These are phyloP conservation scores for Sylvilagus bachmani DNA, from an alignment of 2,113 vertebrate species.

Conservation along the genomic window DNA sequence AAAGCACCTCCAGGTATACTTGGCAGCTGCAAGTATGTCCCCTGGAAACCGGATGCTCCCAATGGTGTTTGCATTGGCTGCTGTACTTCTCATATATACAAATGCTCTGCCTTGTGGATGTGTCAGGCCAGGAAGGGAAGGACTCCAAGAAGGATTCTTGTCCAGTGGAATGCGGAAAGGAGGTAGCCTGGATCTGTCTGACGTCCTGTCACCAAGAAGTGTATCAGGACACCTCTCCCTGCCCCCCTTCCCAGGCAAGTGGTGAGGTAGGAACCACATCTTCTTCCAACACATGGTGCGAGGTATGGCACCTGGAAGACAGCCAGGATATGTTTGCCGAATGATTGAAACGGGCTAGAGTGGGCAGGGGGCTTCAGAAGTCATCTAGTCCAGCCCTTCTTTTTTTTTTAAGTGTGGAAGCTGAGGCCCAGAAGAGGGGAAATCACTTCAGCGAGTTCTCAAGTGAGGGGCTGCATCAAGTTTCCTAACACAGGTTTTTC, in stretches of 20 bases:
- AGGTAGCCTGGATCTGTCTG: neutral
- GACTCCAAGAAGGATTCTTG: neutral
- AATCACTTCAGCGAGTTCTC: neutral
- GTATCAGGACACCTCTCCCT: neutral
- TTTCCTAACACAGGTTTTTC: neutral
- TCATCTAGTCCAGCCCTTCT: neutral
- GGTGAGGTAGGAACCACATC: neutral
- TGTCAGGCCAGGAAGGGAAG: constrained; percentile 1
- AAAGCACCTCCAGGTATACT: constrained; percentile 33
- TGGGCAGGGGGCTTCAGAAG: neutral
- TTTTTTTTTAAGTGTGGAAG: neutral
- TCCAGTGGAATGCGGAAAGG: neutral
- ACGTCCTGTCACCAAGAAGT: neutral
- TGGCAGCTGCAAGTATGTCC: neutral
- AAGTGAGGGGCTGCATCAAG: neutral
- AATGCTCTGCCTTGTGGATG: neutral
- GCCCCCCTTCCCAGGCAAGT: neutral
- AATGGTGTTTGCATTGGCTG: neutral
- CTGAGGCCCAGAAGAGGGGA: neutral
- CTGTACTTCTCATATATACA: neutral
- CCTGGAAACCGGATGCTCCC: neutral
- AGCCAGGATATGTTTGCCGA: neutral
- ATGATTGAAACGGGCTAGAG: neutral
- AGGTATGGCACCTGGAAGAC: neutral
- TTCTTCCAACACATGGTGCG: neutral